Evolutionary conservation across 2,888 invertebrate genomes (phyloP).

Genomic region (Drosophila diplacantha): DNA sequence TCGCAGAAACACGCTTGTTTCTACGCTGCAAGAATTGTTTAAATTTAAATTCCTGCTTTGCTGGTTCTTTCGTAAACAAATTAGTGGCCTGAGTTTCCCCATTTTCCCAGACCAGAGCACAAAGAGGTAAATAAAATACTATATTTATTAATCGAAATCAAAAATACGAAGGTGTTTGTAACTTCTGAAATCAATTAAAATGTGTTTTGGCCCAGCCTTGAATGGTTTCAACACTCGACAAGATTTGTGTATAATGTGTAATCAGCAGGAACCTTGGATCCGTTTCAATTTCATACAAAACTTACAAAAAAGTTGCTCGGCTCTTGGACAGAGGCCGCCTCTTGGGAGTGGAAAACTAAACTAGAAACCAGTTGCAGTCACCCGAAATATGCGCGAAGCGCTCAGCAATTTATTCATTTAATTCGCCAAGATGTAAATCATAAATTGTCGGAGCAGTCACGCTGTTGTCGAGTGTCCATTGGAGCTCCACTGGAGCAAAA

Average conservation of each 20-base stretch:
- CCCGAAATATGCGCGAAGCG: constrained; percentile 25
- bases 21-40: constrained; percentile 42
- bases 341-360: constrained; percentile 13
- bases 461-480: constrained; percentile 13
- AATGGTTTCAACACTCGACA: constrained; percentile 1
- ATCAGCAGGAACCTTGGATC: constrained; percentile 33
- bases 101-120: not conserved
- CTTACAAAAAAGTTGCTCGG: constrained; percentile 21
- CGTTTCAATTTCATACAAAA: constrained; percentile 11
- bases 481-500: constrained; percentile 11
- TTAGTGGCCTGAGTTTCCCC: constrained; percentile 23
- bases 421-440: constrained; percentile 28
- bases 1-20: constrained; percentile 30
- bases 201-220: constrained; percentile 9
- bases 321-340: constrained; percentile 21
- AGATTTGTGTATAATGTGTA: constrained; percentile 22
- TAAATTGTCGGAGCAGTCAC: constrained; percentile 1
- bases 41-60: constrained; percentile 39
- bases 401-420: constrained; percentile 31
- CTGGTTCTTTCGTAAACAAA: constrained; percentile 62
- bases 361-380: constrained; percentile 31
- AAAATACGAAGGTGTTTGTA: not conserved
- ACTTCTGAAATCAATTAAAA: not conserved
- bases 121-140: constrained; percentile 24
- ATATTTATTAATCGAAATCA: not conserved